Base-by-base conservation (phyloP, 30 jellyfish, hydroid and myxozoan genomes). In the Rhopilema esculentum region DNA sequence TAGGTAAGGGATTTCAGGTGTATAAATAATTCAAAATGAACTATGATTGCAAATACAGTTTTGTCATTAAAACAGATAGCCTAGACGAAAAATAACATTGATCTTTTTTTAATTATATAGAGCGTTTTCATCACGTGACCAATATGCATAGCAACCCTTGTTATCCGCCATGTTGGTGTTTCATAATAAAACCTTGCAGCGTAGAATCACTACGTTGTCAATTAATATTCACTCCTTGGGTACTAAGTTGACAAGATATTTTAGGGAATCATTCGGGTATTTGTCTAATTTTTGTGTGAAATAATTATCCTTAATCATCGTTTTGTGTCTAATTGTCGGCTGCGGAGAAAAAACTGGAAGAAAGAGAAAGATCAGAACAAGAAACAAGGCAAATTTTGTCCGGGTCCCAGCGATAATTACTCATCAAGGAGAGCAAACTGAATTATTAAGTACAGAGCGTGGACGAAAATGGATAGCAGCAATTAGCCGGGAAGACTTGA, bases 361-460 rank as follows among this genome's bases (percentile, higher is more conserved):
- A 69, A 69, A 69, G 28, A 31, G 25, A 83, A 65, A 69, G 82
- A 52, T 51, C 32, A 76, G 30, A n/a, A n/a, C n/a, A n/a, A n/a
- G n/a, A n/a, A 76, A 68, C 31, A 77, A 77, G 66, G 30, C 24
- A 12, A 65, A 66, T 1, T 75, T 75, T 65, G 75, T 26, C 67
- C 77, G 80, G 74, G 88, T 85, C 53, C 95, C 91, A 73, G 74
- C 82, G n/a, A 22, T 57, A 8, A 62, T 74, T 28, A 74, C 61
- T 26, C 90, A 75, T 57, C 83, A 61, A 22, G 89, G 89, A 29
- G 84, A 74, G 79, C 76, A 73, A 85, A 49, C 89, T 23, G 70
- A 74, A 76, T 2, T 26, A 67, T 49, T 86, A 40, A 1, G 70
- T 26, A 25, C 77, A 25, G 92, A 83, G 27, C 77, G 85, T 40